Evolutionary conservation across 2,113 vertebrate species (phyloP).

Genomic region (Microcebus murinus): DNA sequence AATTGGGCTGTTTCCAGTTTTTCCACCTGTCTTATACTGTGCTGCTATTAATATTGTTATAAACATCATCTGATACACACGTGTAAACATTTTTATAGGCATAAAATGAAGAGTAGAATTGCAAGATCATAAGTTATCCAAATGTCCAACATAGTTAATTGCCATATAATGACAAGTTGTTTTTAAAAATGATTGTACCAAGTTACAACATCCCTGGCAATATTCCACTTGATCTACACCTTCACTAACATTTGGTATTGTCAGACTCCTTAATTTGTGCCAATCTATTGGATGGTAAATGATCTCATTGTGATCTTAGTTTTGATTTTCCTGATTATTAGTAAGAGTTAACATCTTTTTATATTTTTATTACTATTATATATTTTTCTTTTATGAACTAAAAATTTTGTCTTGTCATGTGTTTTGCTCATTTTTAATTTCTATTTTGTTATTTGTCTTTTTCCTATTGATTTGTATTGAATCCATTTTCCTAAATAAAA

Average conservation of each 20-base stretch:
- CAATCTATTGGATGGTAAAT: not conserved
- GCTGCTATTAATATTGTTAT: not conserved
- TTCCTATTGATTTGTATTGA: slow-evolving; percentile 23
- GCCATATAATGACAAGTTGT: not conserved
- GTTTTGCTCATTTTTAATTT: not conserved
- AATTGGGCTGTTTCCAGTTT: not conserved
- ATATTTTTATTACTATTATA: not conserved
- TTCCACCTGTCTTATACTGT: not conserved
- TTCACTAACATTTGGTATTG: not conserved
- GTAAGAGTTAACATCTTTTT: not conserved
- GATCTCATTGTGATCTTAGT: not conserved
- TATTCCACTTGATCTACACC: not conserved
- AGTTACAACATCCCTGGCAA: not conserved
- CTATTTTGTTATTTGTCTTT: not conserved
- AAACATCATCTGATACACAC: not conserved
- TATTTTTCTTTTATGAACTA: not conserved
- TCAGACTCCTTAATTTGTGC: not conserved
- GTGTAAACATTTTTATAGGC: not conserved
- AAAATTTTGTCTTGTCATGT: not conserved
- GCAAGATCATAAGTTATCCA: not conserved
- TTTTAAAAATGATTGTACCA: not conserved
- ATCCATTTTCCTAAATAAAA: not conserved
- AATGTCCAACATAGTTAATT: not conserved
- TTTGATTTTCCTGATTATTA: not conserved
- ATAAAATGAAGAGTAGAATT: not conserved